Evolutionary conservation across 1,140 invertebrate genomes (phyloP).

Genomic region (Pachypeltis micranthus): DNA sequence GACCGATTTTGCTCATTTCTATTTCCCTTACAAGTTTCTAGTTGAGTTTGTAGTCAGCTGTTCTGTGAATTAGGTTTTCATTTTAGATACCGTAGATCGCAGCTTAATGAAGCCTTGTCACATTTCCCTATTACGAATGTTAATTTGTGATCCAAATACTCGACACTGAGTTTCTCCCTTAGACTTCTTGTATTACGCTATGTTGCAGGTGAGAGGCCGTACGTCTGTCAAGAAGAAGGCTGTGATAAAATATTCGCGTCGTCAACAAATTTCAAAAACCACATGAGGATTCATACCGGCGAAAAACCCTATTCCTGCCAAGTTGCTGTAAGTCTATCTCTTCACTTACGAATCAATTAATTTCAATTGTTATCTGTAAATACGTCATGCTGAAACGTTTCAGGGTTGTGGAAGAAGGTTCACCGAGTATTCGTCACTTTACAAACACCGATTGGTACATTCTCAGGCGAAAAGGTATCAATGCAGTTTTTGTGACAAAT

Average conservation of each 20-base stretch:
- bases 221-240: conserved; percentile 43
- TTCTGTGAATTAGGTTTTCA: no score
- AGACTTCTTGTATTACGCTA: no score
- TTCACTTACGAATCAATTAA: conserved; percentile 4
- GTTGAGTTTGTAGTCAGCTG: no score
- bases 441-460: conserved; percentile 59
- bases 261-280: conserved; percentile 59
- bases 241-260: conserved; percentile 52
- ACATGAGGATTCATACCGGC: conserved; percentile 46
- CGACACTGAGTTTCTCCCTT: no score
- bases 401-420: conserved; percentile 54
- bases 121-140: no score
- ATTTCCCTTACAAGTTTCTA: no score
- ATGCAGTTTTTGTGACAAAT: conserved; percentile 45
- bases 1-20: no score
- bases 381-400: conserved; percentile 23
- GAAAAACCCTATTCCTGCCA: conserved; percentile 46
- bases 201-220: conserved; percentile 51
- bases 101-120: no score
- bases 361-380: background rate
- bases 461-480: conserved; percentile 48
- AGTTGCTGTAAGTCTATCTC: conserved; percentile 32
- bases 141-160: no score
- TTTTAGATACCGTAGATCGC: no score
- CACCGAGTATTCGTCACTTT: conserved; percentile 62